Conservation (phyloP, 2,888 invertebrate genomes). For the Arge pagana region DNA sequence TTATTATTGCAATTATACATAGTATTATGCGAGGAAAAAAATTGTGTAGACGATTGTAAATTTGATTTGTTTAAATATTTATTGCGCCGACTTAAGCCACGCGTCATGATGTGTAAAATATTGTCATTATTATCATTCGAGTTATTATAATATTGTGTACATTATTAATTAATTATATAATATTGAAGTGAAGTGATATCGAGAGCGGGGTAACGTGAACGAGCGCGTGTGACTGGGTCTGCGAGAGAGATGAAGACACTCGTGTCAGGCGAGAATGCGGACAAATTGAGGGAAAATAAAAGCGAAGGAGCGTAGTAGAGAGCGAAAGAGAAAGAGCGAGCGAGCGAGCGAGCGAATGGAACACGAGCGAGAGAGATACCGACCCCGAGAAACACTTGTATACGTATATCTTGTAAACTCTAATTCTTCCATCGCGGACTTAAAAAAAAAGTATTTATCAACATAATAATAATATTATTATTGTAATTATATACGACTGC, state of each 20-base stretch:
- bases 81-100: slow-evolving; percentile 50
- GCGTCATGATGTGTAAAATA: slow-evolving; percentile 57
- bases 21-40: slow-evolving; percentile 12
- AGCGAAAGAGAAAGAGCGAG: slow-evolving; percentile 21
- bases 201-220: slow-evolving; percentile 15
- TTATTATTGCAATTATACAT: slow-evolving; percentile 21
- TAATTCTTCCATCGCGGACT: slow-evolving; percentile 64
- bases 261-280: slow-evolving; percentile 27
- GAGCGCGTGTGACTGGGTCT: slow-evolving; percentile 8
- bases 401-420: slow-evolving; percentile 73
- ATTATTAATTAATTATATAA: slow-evolving; percentile 19
- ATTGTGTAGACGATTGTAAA: slow-evolving; percentile 52
- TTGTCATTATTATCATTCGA: slow-evolving; percentile 55
- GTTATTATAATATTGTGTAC: slow-evolving; percentile 41
- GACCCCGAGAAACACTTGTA: slow-evolving; percentile 66
- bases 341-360: slow-evolving; percentile 31
- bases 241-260: slow-evolving; percentile 23
- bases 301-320: slow-evolving; percentile 25
- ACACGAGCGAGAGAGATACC: slow-evolving; percentile 22
- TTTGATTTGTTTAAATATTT: slow-evolving; percentile 54
- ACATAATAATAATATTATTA: slow-evolving; percentile 58
- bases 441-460: slow-evolving; percentile 59
- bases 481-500: slow-evolving; percentile 58
- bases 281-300: slow-evolving; percentile 26
- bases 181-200: slow-evolving; percentile 28